Conservation (phyloP, 2,888 invertebrate genomes). For the Pristionchus entomophagus region DNA sequence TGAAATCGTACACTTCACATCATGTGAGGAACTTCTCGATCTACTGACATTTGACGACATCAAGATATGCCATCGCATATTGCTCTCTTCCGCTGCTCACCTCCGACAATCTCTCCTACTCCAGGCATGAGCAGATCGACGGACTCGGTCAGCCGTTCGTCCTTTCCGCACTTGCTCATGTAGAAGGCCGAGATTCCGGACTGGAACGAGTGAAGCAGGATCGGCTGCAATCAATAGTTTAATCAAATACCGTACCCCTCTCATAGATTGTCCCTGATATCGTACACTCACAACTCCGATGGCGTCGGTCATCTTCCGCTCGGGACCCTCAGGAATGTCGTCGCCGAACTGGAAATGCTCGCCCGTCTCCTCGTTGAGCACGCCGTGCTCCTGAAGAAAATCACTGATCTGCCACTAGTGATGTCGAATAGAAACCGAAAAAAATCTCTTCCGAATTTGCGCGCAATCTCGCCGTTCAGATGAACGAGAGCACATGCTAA, state of each 20-base stretch:
- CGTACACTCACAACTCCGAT: conserved; percentile 83
- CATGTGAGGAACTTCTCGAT: too few relatives aligned
- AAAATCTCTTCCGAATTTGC: neutral
- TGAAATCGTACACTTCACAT: too few relatives aligned
- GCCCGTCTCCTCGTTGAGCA: conserved; percentile 97
- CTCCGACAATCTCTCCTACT: conserved; percentile 98
- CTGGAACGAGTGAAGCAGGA: conserved; percentile 94
- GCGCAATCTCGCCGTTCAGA: neutral
- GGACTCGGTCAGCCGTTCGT: conserved; percentile 90
- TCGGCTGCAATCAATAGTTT: conserved; percentile 81
- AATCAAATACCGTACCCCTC: too few relatives aligned
- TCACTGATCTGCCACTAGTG: neutral
- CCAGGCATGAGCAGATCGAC: conserved; percentile 97
- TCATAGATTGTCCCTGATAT: neutral
- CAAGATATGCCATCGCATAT: too few relatives aligned
- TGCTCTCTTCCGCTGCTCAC: conserved; percentile 82
- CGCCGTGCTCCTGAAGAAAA: conserved; percentile 85
- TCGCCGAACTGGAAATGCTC: conserved; percentile 97
- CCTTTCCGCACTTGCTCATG: conserved; percentile 90
- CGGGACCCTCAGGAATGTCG: conserved; percentile 99
- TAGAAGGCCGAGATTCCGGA: conserved; percentile 96
- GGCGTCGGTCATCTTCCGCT: conserved; percentile 97
- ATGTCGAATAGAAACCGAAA: neutral
- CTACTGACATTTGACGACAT: too few relatives aligned
- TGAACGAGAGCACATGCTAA: neutral